Conservation (phyloP, 2,113 vertebrate genomes). For the Passer domesticus region DNA sequence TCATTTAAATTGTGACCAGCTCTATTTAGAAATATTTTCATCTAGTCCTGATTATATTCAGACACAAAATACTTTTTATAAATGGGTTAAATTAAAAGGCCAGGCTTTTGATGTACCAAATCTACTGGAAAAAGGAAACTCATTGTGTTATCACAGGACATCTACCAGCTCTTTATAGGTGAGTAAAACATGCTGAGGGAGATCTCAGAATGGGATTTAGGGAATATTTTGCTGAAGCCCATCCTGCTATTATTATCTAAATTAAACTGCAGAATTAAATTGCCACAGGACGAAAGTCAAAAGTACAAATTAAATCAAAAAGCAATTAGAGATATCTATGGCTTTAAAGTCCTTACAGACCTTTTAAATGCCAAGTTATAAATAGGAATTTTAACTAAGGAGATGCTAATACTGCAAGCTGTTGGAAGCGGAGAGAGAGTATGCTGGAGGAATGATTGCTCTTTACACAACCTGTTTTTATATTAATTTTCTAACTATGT, state of each 20-base stretch:
- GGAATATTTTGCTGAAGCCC: background rate
- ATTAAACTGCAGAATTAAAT: background rate
- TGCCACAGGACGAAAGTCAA: background rate
- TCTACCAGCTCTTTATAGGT: background rate
- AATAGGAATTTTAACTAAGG: background rate
- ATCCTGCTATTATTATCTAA: background rate
- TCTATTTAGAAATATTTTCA: background rate
- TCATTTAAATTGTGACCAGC: background rate
- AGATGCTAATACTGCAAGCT: background rate
- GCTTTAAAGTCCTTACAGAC: background rate
- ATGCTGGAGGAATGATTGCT: background rate
- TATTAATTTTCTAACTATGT: background rate
- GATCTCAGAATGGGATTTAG: background rate
- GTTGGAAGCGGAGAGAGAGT: background rate
- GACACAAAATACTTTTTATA: background rate
- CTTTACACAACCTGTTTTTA: background rate
- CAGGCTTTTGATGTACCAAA: background rate
- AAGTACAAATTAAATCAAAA: constrained; percentile 26
- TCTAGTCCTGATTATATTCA: background rate
- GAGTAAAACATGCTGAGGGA: background rate
- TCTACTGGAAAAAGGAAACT: background rate
- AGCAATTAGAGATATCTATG: background rate
- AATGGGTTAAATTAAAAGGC: background rate
- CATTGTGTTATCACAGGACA: background rate
- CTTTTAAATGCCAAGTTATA: background rate